A percentile compares a stretch with the other conserved stretches of the same genome.
Evolutionary conservation across 2,113 vertebrate genomes (phyloP).

Genomic region (Clarias batrachus): DNA sequence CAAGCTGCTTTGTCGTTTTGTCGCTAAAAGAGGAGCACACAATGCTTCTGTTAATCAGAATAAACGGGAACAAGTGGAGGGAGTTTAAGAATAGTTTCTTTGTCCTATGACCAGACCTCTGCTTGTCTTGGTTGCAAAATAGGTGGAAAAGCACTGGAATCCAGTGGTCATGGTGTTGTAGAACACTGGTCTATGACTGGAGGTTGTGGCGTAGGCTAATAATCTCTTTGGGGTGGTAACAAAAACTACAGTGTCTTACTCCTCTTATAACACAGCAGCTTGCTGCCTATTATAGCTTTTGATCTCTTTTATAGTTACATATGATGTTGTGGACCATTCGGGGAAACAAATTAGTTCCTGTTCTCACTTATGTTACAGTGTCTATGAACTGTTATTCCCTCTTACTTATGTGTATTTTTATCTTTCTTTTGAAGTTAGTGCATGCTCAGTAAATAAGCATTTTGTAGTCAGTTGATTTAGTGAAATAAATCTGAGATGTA

Average conservation of each 20-base stretch:
- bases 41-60: background rate
- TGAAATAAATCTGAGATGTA: background rate
- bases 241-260: background rate
- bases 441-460: background rate
- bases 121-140: background rate
- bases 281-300: background rate
- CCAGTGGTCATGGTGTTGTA: background rate
- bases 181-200: background rate
- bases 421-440: background rate
- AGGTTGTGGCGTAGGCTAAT: too few species aligned
- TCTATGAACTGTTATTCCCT: background rate
- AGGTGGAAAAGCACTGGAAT: background rate
- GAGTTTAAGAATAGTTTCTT: background rate
- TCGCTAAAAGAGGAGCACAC: background rate
- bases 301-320: background rate
- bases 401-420: background rate
- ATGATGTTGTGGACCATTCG: background rate
- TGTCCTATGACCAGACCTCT: background rate
- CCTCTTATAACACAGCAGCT: background rate
- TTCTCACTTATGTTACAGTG: background rate
- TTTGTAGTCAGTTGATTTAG: background rate
- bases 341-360: background rate
- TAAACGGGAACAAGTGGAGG: background rate
- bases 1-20: background rate
- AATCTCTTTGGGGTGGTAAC: too few species aligned